Conservation (phyloP, 2,113 vertebrate genomes). For the Bungarus multicinctus region DNA sequence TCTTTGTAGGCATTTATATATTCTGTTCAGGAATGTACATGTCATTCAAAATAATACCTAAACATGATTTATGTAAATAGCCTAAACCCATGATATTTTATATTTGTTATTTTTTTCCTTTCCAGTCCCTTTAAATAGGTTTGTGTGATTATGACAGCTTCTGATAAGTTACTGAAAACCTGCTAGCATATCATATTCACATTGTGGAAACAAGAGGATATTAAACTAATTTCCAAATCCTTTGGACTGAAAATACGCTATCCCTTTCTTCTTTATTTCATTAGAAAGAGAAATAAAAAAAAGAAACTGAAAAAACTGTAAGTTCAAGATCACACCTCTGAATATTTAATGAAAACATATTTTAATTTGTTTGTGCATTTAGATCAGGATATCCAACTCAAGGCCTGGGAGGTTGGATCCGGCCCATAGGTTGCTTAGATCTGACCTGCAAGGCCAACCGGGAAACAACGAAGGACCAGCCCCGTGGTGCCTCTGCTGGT, state of each 20-base stretch:
- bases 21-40: neutral
- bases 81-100: neutral
- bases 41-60: neutral
- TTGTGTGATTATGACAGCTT: neutral
- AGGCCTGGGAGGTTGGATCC: too few species aligned
- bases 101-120: neutral
- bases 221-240: neutral
- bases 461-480: too few species aligned
- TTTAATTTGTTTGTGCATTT: neutral
- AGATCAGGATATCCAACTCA: neutral
- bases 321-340: neutral
- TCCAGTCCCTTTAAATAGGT: neutral
- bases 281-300: neutral
- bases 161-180: neutral
- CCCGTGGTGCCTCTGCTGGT: too few species aligned
- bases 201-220: neutral
- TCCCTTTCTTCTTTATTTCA: neutral
- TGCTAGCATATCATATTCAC: neutral
- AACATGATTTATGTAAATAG: neutral
- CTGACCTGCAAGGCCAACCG: too few species aligned
- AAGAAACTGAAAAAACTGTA: neutral
- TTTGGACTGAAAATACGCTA: neutral
- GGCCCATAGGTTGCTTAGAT: too few species aligned
- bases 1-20: neutral
- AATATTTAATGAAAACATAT: neutral